Conservation (phyloP, 2,113 vertebrate genomes). For the Cygnus atratus region DNA sequence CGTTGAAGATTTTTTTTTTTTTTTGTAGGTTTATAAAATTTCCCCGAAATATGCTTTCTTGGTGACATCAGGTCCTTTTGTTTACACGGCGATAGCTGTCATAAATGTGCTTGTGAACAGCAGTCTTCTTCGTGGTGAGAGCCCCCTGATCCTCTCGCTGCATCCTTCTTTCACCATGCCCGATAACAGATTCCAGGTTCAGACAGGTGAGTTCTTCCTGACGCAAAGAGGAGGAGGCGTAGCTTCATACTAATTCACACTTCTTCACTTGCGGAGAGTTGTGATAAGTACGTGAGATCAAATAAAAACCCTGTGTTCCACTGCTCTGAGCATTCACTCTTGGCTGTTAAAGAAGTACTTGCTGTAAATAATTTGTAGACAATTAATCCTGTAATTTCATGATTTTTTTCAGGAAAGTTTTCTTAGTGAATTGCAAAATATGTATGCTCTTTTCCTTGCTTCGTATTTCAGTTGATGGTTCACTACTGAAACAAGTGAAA, state of each 20-base stretch:
- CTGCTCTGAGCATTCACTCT: neutral
- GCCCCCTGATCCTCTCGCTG: slow-evolving; percentile 82
- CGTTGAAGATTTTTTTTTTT: neutral
- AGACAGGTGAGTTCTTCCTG: slow-evolving; percentile 83
- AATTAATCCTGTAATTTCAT: neutral
- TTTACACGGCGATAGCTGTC: slow-evolving; percentile 93
- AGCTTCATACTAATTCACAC: neutral
- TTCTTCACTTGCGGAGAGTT: neutral
- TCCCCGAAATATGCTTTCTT: slow-evolving; percentile 89
- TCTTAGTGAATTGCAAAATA: neutral
- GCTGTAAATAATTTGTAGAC: neutral
- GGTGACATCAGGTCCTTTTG: slow-evolving; percentile 88
- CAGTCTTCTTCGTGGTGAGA: slow-evolving; percentile 71
- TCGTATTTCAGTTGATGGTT: neutral
- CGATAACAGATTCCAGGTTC: slow-evolving; percentile 86
- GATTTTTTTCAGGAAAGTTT: neutral
- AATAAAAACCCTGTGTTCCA: neutral
- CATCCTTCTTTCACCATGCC: slow-evolving; percentile 81
- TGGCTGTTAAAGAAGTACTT: neutral
- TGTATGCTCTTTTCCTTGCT: neutral
- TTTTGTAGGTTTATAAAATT: slow-evolving; percentile 83
- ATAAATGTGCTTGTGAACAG: slow-evolving; percentile 83
- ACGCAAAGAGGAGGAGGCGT: neutral
- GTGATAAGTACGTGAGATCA: neutral
- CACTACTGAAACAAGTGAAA: neutral